Evolutionary conservation across 2,888 invertebrate genomes (phyloP).

Genomic region (Tachina grossa): DNA sequence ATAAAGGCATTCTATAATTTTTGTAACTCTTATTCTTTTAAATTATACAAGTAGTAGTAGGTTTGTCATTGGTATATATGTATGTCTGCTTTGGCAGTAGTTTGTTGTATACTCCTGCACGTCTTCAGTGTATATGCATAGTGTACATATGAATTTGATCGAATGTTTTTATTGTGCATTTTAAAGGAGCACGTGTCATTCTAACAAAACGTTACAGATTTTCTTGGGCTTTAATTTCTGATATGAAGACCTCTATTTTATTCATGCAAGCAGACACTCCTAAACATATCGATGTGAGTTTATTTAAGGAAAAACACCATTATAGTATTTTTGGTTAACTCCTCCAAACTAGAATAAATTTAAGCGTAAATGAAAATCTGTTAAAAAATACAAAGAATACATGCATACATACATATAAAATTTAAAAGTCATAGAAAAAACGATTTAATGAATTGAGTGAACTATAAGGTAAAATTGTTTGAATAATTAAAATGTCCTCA

Average conservation of each 20-base stretch:
- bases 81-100: no score
- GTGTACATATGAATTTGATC: background rate
- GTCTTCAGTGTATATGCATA: no score
- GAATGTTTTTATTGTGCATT: conserved; percentile 18
- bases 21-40: no score
- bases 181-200: conserved; percentile 48
- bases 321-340: conserved; percentile 42
- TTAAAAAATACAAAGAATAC: background rate
- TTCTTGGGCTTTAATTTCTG: conserved; percentile 16
- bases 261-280: conserved; percentile 24
- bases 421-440: conserved; percentile 40
- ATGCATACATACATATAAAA: background rate
- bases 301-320: background rate
- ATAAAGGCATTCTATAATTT: no score
- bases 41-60: no score
- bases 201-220: conserved; percentile 10
- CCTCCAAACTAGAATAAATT: conserved; percentile 18
- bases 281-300: conserved; percentile 11
- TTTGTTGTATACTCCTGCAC: no score
- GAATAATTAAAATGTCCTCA: conserved; percentile 77
- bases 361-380: conserved; percentile 1
- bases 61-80: no score
- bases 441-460: conserved; percentile 39
- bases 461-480: conserved; percentile 54
- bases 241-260: background rate